Base-by-base conservation (phyloP, 1,140 invertebrate species). In the Drosophila sechellia region DNA sequence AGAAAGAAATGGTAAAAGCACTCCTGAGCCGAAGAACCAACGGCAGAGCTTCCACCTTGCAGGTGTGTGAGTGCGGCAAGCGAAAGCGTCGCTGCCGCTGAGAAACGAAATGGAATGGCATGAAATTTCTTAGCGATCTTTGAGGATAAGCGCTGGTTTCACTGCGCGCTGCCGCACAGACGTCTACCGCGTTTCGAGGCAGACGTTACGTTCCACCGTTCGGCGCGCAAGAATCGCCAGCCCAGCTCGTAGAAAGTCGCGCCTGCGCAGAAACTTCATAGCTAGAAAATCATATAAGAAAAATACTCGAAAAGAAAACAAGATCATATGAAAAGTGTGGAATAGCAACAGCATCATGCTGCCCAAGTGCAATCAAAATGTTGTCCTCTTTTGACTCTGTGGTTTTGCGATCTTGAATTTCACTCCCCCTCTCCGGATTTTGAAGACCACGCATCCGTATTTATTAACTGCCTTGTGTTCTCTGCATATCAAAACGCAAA, bases 101-200 rank as follows among this genome's bases (percentile, higher is more conserved):
- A 66, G 84, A 79, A 87, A 89, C 84, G 81, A 89, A 89, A 89
- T 79, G 84, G 84, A 89, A 84, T 89, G 84, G 80, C 73, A 89
- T 90, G 80, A 89, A 89, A 89, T 89, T 89, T 89, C 84, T 89
- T 89, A 90, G 84, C 85, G 79, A 89, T 86, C 81, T 87, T 79
- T 79, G 70, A 87, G 86, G 86, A 90, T 90, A 90, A 90, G 86
- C 86, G 86, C 69, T 79, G 79, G 81, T 86, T 86, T 83, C 87
- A 86, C 81, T 83, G 76, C 79, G 73, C 81, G 80, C 85, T 89
- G 89, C 89, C 84, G 84, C 78, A 85, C 89, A 91, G 89, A 91
- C 89, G 89, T 91, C 75, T 74, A 85, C 78, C 72, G 89, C 79
- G 72, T 63, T 89, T 85, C 89, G 78, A 83, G 80, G 89, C 84